Evolutionary conservation across 2,797 vertebrate species (phyloP).

Genomic region (Xiphophorus birchmanni): DNA sequence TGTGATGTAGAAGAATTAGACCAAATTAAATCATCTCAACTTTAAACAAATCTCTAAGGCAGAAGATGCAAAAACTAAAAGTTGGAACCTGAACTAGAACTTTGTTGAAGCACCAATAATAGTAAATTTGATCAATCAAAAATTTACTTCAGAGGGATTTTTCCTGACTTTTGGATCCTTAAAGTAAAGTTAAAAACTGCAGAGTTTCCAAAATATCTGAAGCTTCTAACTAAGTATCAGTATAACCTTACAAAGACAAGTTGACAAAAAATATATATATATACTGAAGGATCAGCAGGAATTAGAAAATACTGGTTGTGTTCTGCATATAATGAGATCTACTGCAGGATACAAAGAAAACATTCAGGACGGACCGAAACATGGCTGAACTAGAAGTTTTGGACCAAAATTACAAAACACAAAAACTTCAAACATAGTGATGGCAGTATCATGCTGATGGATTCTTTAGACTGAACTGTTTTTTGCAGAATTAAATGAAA

Average conservation of each 20-base stretch:
- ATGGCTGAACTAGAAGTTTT: neutral
- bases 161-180: neutral
- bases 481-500: neutral
- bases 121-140: neutral
- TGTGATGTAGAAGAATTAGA: neutral
- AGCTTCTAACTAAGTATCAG: neutral
- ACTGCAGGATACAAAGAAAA: neutral
- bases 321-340: neutral
- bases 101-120: neutral
- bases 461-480: neutral
- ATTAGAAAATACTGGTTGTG: neutral
- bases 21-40: neutral
- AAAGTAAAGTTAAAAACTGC: neutral
- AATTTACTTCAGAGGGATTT: neutral
- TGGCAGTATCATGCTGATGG: neutral
- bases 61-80: neutral
- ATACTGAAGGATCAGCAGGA: neutral
- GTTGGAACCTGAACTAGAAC: neutral
- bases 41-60: neutral
- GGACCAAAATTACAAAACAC: neutral
- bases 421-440: neutral
- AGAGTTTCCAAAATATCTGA: neutral
- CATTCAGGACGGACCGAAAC: neutral
- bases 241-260: neutral
- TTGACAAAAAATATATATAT: neutral